Percentiles rank a stretch among this genome's conserved stretches.
Conservation (phyloP, 37 sponge, comb jelly and placozoan genomes). For the Eunapius fragilis region DNA sequence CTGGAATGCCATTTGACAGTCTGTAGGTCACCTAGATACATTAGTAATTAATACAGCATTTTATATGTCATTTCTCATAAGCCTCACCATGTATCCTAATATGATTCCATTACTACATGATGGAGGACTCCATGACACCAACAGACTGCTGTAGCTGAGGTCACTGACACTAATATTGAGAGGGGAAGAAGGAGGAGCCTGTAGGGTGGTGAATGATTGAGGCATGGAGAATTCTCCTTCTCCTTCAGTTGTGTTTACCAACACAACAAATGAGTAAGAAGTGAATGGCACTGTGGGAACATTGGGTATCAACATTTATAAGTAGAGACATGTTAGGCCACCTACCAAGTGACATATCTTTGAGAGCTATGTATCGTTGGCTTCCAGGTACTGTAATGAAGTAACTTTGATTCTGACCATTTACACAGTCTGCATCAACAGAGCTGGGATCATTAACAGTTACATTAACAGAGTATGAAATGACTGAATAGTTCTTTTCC, state of each 20-base stretch:
- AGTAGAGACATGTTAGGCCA: neutral
- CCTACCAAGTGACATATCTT: neutral
- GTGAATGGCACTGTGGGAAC: neutral
- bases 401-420: neutral
- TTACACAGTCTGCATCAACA: neutral
- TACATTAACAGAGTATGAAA: neutral
- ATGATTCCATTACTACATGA: neutral
- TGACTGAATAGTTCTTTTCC: neutral
- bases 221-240: neutral
- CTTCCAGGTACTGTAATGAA: neutral
- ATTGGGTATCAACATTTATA: neutral
- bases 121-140: neutral
- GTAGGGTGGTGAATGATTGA: neutral
- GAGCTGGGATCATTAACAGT: neutral
- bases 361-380: neutral
- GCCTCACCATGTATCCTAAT: neutral
- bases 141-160: neutral
- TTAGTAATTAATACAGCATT: neutral
- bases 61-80: neutral
- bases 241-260: neutral
- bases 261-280: neutral
- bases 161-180: neutral
- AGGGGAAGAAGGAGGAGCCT: neutral
- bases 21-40: neutral
- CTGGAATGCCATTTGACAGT: neutral